phyloP scores from a whole-genome alignment of 1,140 invertebrate genomes.

The Hylaeus volcanicus region DNA sequence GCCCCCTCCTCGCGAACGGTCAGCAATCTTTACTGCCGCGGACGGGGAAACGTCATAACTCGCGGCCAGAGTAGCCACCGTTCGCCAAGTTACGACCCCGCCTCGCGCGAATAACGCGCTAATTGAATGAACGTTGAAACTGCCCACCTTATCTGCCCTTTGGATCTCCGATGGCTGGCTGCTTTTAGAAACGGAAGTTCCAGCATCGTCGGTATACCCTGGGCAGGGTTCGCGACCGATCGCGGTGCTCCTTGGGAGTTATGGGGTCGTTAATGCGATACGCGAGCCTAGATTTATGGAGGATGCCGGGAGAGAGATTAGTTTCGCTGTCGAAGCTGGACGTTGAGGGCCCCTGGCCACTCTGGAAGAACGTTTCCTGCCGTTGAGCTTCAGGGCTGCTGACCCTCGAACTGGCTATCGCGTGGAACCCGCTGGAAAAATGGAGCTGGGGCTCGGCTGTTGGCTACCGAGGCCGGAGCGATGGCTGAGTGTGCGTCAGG shows the following conservation, averaged over 20 bases:
- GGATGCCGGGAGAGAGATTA: background rate
- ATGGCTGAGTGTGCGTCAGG: too few relatives aligned
- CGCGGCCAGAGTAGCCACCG: conserved; percentile 36
- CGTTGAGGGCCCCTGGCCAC: too few relatives aligned
- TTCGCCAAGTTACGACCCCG: conserved; percentile 49
- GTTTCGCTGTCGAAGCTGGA: background rate
- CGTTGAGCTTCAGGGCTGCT: too few relatives aligned
- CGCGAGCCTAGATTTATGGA: background rate
- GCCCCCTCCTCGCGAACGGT: background rate
- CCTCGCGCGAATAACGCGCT: conserved; percentile 32
- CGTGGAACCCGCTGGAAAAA: too few relatives aligned
- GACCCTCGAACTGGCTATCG: too few relatives aligned
- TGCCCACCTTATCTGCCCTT: conserved; percentile 4
- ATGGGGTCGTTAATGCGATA: conserved; percentile 10
- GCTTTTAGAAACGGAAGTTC: conserved; percentile 17
- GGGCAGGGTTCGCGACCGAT: background rate
- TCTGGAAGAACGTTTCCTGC: too few relatives aligned
- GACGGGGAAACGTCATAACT: conserved; percentile 58
- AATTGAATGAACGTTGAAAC: conserved; percentile 41
- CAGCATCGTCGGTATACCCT: background rate
- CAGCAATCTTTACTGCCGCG: conserved; percentile 45
- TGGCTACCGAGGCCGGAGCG: too few relatives aligned
- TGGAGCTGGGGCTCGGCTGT: too few relatives aligned
- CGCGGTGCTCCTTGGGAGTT: background rate
- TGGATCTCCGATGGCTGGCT: conserved; percentile 10